Evolutionary conservation across 2,888 invertebrate genomes (phyloP).

Genomic region (Pelosia muscerda): DNA sequence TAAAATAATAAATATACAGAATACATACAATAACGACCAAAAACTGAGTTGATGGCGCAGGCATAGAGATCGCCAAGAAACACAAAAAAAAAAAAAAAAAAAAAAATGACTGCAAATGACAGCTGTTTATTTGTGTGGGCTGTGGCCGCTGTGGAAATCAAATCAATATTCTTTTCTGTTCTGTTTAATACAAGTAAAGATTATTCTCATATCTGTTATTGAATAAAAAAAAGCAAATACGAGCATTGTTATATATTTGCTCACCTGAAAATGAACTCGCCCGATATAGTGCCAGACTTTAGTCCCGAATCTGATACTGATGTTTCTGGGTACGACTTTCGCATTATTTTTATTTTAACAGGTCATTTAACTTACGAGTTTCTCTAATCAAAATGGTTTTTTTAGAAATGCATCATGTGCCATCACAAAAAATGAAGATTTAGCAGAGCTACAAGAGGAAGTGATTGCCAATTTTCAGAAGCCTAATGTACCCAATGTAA

Average conservation of each 20-base stretch:
- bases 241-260: not conserved
- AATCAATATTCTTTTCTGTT: no score
- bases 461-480: slow-evolving; percentile 78
- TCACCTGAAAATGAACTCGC: slow-evolving; percentile 57
- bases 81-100: no score
- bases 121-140: no score
- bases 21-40: no score
- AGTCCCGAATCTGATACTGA: slow-evolving; percentile 52
- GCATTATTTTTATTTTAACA: not conserved
- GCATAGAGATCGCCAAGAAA: no score
- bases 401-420: slow-evolving; percentile 39
- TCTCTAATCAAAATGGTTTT: slow-evolving; percentile 5
- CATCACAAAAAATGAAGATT: slow-evolving; percentile 43
- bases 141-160: no score
- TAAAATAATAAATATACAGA: no score
- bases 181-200: no score
- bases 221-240: not conserved
- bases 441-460: slow-evolving; percentile 67
- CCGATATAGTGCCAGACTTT: slow-evolving; percentile 58
- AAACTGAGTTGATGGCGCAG: no score
- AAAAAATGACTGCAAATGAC: no score
- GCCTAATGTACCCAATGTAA: slow-evolving; percentile 80
- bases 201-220: no score
- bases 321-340: slow-evolving; percentile 51
- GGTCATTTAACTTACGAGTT: not conserved